Evolutionary conservation across 2,113 vertebrate species (phyloP), one percentile per base, ranked within the genome.

Genomic region (Mastomys coucha): DNA sequence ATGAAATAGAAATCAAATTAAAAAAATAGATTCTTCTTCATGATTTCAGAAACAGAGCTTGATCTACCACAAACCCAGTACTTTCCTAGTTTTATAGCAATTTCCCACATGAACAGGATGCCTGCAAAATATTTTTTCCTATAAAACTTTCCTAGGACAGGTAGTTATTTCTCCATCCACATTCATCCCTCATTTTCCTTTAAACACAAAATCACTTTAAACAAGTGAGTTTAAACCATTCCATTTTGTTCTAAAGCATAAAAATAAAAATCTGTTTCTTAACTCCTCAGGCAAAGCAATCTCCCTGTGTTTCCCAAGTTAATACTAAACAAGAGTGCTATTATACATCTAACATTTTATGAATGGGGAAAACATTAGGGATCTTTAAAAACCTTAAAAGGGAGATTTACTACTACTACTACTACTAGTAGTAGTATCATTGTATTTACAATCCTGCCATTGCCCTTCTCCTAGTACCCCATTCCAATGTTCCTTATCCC

Each of bases 151-250:
- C 93, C 20, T 97, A 92, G 92, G 51, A 96, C 67, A 84, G 16
- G 87, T 69, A 26, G 45, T 73, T 77, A 91, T 97, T 98, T 97
- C 94, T 96, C 91, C 82, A 91, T 78, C 65, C 97, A 93, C 88
- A 36, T 98, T 95, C 95, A 97, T 94, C 12, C 88, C 56, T 93
- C 70, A 82, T 86, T 80, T 97, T 97, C 95, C 84, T 98, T 98
- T 95, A 97, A 97, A 88, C n/a, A 97, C 87, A 91, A 96, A 97
- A 92, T 96, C 73, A 97, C 93, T 96, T 97, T 96, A 96, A 96
- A 93, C 36, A 67, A 72, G 80, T 95, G 89, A 91, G 90, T 96
- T 98, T 97, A 96, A 94, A 91, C 69, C 39, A 58, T 76, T 90
- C 80, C 17, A 93, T 92, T 93, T 95, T 97, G 45, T 26, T 97